Base-by-base conservation (phyloP, 2,113 vertebrate genomes). In the Tapirus terrestris region DNA sequence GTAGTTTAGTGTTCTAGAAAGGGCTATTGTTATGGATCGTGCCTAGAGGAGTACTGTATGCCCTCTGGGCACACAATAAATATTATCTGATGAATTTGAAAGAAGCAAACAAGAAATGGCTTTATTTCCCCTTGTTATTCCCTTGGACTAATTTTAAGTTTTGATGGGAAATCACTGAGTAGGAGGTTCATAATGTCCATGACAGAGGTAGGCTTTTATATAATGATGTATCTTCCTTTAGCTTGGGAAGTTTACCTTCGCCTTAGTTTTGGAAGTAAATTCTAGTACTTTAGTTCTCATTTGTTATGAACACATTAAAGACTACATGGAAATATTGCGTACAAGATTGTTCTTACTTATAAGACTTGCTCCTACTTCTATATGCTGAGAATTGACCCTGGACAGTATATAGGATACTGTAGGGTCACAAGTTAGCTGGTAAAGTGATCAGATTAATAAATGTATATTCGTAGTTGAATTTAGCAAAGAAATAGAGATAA, bases 401-500 rank as follows among this genome's bases (percentile, higher is more conserved):
- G 79, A 76, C 84, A 91, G 67, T 65, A 43, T 82, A 20, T 65
- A 88, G 93, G 80, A 77, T 48, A 53, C 45, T 84, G n/a, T 88
- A 80, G 68, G 98, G 99, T 98, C 97, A 98, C 25, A 98, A 99
- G 98, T 97, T 98, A 99, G 99, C 98, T 98, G 98, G 99, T 98
- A 98, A 99, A 96, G 98, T 97, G 98, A 99, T 99, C 98, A 99
- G 93, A 99, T 99, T 98, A 98, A 96, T 98, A 98, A 97, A 98
- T 98, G 98, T 98, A 98, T 98, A 93, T 98, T 98, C 98, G 98
- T 98, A 97, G 98, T 98, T 98, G 99, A 98, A 91, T 93, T 98
- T 99, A 99, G 99, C 97, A 98, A 98, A 98, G 98, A 98, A 98
- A 98, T 99, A 98, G 98, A 98, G 98, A 98, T 98, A 96, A 98